Percentiles rank a stretch among this genome's conserved stretches.
These are phyloP conservation scores for Pterostichus madidus DNA, from an alignment of 2,888 invertebrate species.

Conservation along the genomic window DNA sequence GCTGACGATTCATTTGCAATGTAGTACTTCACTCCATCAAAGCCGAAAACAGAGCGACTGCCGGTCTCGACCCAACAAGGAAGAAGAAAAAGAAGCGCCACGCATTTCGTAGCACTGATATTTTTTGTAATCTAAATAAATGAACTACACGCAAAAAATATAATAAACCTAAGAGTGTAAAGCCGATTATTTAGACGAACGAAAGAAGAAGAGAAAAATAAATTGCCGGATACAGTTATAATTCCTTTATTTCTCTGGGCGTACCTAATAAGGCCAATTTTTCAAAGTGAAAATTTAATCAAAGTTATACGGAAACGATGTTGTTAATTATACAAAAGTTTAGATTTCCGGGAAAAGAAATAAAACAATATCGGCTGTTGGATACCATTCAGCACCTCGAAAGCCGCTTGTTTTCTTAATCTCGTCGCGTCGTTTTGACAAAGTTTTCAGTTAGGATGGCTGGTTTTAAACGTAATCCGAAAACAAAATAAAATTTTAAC, in stretches of 20 bases:
- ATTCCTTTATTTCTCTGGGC: conserved; percentile 29
- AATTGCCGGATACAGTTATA: conserved; percentile 42
- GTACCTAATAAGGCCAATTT: conserved; percentile 47
- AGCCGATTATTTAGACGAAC: conserved; percentile 53
- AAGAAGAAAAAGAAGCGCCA: conserved; percentile 8
- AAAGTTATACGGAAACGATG: conserved; percentile 53
- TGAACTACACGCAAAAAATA: conserved; percentile 62
- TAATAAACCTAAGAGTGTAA: conserved; percentile 62
- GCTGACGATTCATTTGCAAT: conserved; percentile 26
- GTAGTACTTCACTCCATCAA: conserved; percentile 33
- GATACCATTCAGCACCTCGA: background rate
- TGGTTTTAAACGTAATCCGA: conserved; percentile 58
- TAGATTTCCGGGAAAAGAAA: conserved; percentile 41
- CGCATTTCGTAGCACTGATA: conserved; percentile 53
- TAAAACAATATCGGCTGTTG: conserved; percentile 40
- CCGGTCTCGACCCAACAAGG: background rate
- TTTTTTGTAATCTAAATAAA: conserved; percentile 65
- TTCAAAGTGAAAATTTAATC: conserved; percentile 54
- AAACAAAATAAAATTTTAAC: conserved; percentile 63
- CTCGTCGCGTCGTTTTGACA: conserved; percentile 59
- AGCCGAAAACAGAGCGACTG: conserved; percentile 39
- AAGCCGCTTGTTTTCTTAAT: conserved; percentile 60
- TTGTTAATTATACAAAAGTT: conserved; percentile 54
- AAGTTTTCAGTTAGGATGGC: conserved; percentile 56
- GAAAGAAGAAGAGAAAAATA: conserved; percentile 42